Evolutionary conservation across 1,140 invertebrate genomes (phyloP), one percentile per base, ranked within the genome.

Genomic region (Drosophila serrata): DNA sequence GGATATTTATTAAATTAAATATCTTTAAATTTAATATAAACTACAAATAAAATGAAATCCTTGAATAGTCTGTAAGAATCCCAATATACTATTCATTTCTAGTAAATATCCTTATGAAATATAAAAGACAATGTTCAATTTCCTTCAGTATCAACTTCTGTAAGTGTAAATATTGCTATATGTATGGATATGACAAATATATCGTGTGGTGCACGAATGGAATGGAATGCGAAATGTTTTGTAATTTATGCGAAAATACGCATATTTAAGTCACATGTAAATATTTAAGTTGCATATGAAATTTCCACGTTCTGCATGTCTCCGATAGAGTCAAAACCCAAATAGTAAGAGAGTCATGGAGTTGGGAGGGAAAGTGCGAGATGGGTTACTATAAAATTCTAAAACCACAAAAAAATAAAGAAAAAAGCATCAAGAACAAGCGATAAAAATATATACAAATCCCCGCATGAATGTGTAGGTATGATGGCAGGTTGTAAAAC

Each of bases 281-380:
- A 86, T 88, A 86, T 86, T 88, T 88, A 88, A 86, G 79, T 88
- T 86, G 70, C 65, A 82, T 81, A 87, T 82, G 79, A 79, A 87
- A 86, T 82, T 60, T 75, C 79, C 59, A 79, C 73, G 65, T 82
- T 74, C 84, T 86, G 82, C 65, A 73, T 76, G 77, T 82, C 75
- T 82, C 82, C 61, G 84, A 86, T 88, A 79, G 79, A 82, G 84
- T 53, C 61, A 35, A 35, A 63, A 64, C 29, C 19, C 31, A 73
- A 53, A 74, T 39, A 61, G 39, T 27, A 22, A 29, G 17, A 24
- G n/a, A 75, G 39, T 15, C 37, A 57, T 27, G n/a, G 42, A 33
- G 29, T 37, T 22, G 13, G n/a, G 15, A 22, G 19, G 19, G 12
- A 6, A 19, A 35, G 13, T 13, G n/a, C 22, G 39, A 19, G 56